A percentile compares a stretch with the other conserved stretches of the same genome.
These are phyloP conservation scores for Brachyrhaphis roseni DNA, from an alignment of 2,797 vertebrate genomes.

Conservation along the genomic window DNA sequence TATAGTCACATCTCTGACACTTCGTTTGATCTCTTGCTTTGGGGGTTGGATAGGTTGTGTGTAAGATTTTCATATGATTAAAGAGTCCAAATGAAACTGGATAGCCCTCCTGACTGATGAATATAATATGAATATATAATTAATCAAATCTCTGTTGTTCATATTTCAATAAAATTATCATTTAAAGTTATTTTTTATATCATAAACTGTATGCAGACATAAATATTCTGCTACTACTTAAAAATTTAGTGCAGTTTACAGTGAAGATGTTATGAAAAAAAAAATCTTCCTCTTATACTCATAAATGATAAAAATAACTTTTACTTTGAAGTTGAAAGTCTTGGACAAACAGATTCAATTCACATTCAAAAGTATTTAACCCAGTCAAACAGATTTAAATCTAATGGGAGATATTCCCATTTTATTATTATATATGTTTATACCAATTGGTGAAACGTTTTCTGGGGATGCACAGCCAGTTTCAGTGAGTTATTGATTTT, in stretches of 20 bases:
- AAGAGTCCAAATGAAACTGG: slow-evolving; percentile 78
- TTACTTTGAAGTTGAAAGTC: not conserved
- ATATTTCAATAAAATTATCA: not conserved
- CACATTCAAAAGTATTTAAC: not conserved
- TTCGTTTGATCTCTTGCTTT: slow-evolving; percentile 53
- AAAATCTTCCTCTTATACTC: not conserved
- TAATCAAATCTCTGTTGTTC: not conserved
- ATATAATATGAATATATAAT: not conserved
- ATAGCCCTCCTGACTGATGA: not conserved
- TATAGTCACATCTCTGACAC: slow-evolving; percentile 4
- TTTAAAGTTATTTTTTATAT: not conserved
- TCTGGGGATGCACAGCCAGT: not conserved
- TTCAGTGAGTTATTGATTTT: not conserved
- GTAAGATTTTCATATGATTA: slow-evolving; percentile 77
- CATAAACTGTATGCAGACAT: not conserved
- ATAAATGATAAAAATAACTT: not conserved
- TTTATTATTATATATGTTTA: not conserved
- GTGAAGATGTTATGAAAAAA: not conserved
- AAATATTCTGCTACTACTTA: not conserved
- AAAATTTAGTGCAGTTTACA: not conserved
- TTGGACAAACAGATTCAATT: not conserved
- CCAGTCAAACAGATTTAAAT: not conserved
- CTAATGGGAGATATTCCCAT: not conserved
- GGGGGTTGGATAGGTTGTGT: slow-evolving; percentile 80
- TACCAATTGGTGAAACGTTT: not conserved